A percentile compares a stretch with the other conserved stretches of the same genome.
Conservation (phyloP, 2,113 vertebrate species). For the Indicator maculatus region DNA sequence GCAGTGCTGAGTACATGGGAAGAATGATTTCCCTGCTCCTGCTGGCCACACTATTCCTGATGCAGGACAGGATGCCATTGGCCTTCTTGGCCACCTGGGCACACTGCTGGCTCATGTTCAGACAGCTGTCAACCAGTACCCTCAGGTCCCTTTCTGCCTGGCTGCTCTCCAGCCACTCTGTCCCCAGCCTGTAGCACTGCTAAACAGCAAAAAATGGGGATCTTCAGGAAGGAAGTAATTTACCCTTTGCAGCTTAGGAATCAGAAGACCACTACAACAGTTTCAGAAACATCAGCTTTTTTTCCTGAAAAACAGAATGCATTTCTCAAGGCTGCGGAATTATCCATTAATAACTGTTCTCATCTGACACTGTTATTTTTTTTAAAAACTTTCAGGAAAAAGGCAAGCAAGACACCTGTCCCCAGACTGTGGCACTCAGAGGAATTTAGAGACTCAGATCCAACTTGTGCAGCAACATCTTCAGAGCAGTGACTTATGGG, state of each 20-base stretch:
- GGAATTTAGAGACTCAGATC: neutral
- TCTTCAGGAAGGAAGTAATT: neutral
- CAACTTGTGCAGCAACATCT: neutral
- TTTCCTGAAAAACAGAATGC: neutral
- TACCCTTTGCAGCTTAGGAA: neutral
- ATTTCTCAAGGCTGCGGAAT: neutral
- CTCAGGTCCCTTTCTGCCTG: no score
- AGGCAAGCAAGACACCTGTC: neutral
- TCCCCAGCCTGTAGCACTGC: no score
- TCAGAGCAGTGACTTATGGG: neutral
- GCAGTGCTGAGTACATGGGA: no score
- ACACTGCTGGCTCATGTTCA: no score
- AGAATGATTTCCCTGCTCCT: no score
- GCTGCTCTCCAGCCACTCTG: no score
- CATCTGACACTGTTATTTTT: neutral
- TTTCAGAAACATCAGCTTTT: neutral
- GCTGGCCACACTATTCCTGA: no score
- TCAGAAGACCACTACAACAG: neutral
- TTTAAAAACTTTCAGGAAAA: neutral
- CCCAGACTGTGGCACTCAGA: neutral
- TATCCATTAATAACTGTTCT: neutral
- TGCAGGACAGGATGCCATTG: no score
- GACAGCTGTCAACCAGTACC: no score
- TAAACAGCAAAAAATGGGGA: neutral
- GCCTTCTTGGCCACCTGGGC: no score